Evolutionary conservation across 2,797 vertebrate genomes (phyloP), one percentile per base, ranked within the genome.

Genomic region (Hoplostethus mediterraneus): DNA sequence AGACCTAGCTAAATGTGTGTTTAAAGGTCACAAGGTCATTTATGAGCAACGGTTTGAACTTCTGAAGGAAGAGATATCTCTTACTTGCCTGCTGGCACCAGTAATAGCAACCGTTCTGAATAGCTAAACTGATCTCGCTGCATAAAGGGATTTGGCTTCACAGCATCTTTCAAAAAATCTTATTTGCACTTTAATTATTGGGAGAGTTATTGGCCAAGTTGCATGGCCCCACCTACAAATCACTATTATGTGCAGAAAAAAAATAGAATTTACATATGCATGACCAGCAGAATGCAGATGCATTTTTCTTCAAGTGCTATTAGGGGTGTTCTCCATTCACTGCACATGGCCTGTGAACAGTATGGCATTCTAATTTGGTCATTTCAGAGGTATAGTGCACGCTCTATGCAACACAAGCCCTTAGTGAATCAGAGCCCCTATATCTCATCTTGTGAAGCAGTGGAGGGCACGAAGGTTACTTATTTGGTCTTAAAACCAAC

Each of bases 351-450:
- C 63, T 30, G 78, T 66, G 87, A 88, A 88, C 75, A 53, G 79
- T 83, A 68, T 64, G 71, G 90, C 90, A 93, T 93, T 84, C 88
- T 91, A 91, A 93, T 91, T 79, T 76, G 79, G 81, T 81, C 85
- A 79, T 91, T 86, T 87, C 73, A 80, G 85, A 76, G 72, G 80
- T 83, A 58, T 57, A 81, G 80, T 17, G 77, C 49, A 55, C 75
- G 63, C 72, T 80, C 68, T 52, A 38, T 72, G 79, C 79, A 72
- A 78, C 86, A 59, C 73, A 17, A 73, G 71, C 81, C 83, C 74
- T 49, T 49, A 17, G 25, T 36, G 36, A 81, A 88, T 85, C 70
- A 82, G 63, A 78, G 78, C 79, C 77, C 74, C 71, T 77, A 79
- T 65, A 74, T 87, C 73, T 85, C 81, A 76, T 89, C 80, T 79